Conservation (phyloP, 92 coral and sea anemone genomes). For the Actinernus sp. region DNA sequence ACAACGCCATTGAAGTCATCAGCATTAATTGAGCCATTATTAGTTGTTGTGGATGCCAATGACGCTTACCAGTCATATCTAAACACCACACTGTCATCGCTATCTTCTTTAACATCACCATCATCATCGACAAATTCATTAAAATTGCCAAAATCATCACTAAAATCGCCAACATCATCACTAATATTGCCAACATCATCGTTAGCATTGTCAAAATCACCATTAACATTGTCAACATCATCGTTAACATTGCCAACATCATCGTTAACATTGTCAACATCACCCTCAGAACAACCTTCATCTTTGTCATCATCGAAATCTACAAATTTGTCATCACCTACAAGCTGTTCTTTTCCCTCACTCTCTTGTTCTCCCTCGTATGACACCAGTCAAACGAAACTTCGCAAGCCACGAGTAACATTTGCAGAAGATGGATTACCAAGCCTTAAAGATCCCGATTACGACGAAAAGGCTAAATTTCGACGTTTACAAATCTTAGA, state of each 20-base stretch:
- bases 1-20: background rate
- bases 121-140: background rate
- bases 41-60: too few species aligned
- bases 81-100: too few species aligned
- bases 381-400: too few species aligned
- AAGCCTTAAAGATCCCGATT: constrained; percentile 21
- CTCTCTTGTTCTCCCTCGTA: too few species aligned
- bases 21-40: too few species aligned
- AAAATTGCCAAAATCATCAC: background rate
- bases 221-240: background rate
- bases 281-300: background rate
- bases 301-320: constrained; percentile 4
- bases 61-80: too few species aligned
- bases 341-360: too few species aligned
- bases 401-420: constrained; percentile 73
- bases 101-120: too few species aligned
- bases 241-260: background rate
- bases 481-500: constrained; percentile 71
- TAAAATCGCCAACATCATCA: constrained; percentile 6
- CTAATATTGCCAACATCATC: background rate
- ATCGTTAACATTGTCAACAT: background rate
- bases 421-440: constrained; percentile 72
- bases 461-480: constrained; percentile 48
- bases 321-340: background rate
- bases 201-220: background rate